A percentile compares a stretch with the other conserved stretches of the same genome.
Conservation (phyloP, 2,888 invertebrate genomes). For the Sclerodermus sp. region DNA sequence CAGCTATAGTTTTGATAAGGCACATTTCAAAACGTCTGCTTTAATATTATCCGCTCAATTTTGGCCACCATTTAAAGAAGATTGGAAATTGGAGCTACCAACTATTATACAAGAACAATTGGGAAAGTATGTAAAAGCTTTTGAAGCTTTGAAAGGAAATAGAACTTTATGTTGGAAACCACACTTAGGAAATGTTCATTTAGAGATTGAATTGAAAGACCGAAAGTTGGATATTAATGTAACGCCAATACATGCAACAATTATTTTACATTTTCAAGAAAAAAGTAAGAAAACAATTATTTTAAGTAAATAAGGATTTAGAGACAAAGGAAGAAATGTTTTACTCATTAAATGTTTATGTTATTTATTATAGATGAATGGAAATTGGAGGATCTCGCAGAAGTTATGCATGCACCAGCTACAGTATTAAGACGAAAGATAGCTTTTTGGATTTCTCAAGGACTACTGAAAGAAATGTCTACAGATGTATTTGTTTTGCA, state of each 20-base stretch:
- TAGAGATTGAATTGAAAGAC: constrained; percentile 86
- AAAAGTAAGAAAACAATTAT: constrained; percentile 63
- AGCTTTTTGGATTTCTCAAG: constrained; percentile 93
- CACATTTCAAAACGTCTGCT: constrained; percentile 72
- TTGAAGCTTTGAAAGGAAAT: constrained; percentile 89
- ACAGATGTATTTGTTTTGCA: constrained; percentile 75
- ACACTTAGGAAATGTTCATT: constrained; percentile 86
- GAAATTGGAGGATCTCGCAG: constrained; percentile 84
- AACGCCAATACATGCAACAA: constrained; percentile 90
- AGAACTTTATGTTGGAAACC: constrained; percentile 92
- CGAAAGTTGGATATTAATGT: constrained; percentile 80
- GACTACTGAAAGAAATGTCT: constrained; percentile 75
- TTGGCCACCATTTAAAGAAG: constrained; percentile 97
- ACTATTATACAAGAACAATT: constrained; percentile 77
- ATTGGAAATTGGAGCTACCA: constrained; percentile 82
- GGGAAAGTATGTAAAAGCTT: constrained; percentile 84
- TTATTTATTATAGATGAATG: constrained; percentile 73
- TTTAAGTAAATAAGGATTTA: too few relatives aligned
- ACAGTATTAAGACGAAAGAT: constrained; percentile 84
- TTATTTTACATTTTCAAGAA: constrained; percentile 90
- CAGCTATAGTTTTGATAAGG: constrained; percentile 58
- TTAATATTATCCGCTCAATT: constrained; percentile 97
- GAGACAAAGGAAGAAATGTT: too few relatives aligned
- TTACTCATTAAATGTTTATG: too few relatives aligned
- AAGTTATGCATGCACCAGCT: constrained; percentile 83